phyloP scores from a whole-genome alignment of 2,888 invertebrate species.

The Campoletis raptor region DNA sequence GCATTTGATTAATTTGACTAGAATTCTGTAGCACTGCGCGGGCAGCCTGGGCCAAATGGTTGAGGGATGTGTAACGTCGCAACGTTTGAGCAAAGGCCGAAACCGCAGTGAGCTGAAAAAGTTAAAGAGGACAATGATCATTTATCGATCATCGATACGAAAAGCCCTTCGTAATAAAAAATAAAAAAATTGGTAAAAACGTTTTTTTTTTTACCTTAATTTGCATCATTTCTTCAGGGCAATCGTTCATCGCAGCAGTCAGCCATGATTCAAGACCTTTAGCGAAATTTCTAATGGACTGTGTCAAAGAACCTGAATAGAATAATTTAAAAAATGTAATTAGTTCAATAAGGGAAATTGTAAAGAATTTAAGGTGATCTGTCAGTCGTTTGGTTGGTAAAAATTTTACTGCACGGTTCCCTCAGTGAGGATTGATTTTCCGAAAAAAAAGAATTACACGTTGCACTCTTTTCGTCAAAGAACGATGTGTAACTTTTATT shows the following conservation, averaged over 20 bases:
- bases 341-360: background rate
- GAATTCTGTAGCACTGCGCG: conserved; percentile 98
- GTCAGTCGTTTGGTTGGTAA: no score
- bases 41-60: conserved; percentile 98
- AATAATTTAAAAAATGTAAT: conserved; percentile 44
- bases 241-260: conserved; percentile 92
- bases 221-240: conserved; percentile 92
- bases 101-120: conserved; percentile 89
- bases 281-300: conserved; percentile 96
- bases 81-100: conserved; percentile 97
- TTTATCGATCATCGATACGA: background rate
- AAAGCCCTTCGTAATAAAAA: background rate
- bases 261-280: conserved; percentile 97
- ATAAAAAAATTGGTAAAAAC: no score
- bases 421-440: no score
- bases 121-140: conserved; percentile 2
- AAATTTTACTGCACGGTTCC: no score
- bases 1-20: conserved; percentile 98
- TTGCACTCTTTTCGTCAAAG: no score
- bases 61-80: conserved; percentile 97
- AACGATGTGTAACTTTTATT: no score
- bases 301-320: conserved; percentile 91
- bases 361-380: no score
- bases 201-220: conserved; percentile 88
- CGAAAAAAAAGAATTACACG: no score